These are phyloP conservation scores for Chrysolina oricalcia DNA, from an alignment of 2,888 invertebrate genomes.

Conservation along the genomic window DNA sequence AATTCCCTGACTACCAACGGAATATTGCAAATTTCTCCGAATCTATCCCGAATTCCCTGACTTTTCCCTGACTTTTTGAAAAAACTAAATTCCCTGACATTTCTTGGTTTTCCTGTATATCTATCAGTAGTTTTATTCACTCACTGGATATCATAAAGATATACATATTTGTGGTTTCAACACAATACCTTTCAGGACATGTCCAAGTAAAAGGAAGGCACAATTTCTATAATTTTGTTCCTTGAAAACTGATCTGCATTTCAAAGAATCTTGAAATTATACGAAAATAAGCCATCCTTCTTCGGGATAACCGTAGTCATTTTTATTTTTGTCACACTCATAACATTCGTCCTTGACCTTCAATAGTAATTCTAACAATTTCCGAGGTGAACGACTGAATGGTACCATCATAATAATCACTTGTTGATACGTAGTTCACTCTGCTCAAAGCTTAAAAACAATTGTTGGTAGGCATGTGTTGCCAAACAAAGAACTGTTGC, in stretches of 20 bases:
- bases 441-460: background rate
- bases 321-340: conserved; percentile 6
- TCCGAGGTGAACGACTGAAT: background rate
- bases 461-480: background rate
- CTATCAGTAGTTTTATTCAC: too few relatives aligned
- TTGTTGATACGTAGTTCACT: background rate
- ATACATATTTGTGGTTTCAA: too few relatives aligned
- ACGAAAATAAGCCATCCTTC: background rate
- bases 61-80: too few relatives aligned
- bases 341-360: conserved; percentile 3
- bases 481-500: background rate
- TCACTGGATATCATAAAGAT: too few relatives aligned
- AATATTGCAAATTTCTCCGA: too few relatives aligned
- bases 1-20: too few relatives aligned
- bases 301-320: background rate
- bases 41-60: too few relatives aligned
- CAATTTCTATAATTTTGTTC: too few relatives aligned
- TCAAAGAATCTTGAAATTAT: background rate
- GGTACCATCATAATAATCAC: background rate
- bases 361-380: background rate
- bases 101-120: too few relatives aligned
- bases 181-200: background rate
- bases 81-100: too few relatives aligned
- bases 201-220: background rate
- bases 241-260: background rate